phyloP scores from a whole-genome alignment of 2,888 invertebrate genomes.

The Helobdella robusta region DNA sequence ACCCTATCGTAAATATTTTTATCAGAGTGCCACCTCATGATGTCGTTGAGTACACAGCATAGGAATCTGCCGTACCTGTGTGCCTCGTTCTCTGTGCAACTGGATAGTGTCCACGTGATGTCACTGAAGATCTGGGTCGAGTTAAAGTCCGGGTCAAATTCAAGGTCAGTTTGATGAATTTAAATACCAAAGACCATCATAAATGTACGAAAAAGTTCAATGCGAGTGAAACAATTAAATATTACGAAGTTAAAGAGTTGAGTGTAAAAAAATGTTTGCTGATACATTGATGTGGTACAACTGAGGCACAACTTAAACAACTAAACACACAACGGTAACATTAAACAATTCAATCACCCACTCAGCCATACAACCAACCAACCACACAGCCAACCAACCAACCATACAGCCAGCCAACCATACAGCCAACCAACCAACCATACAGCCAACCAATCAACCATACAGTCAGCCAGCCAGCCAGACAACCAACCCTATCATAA shows the following conservation, averaged over 20 bases:
- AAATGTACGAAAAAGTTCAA: neutral
- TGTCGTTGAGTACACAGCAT: conserved; percentile 79
- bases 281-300: no score
- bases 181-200: neutral
- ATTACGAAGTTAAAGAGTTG: no score
- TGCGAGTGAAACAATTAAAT: neutral
- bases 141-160: neutral
- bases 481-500: conserved; percentile 74
- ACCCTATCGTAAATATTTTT: conserved; percentile 75
- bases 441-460: neutral
- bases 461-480: neutral
- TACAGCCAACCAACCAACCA: neutral
- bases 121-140: conserved; percentile 80
- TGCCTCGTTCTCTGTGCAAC: conserved; percentile 95
- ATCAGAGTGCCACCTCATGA: conserved; percentile 92
- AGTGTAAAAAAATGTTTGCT: no score
- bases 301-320: no score
- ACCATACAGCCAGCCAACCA: no score
- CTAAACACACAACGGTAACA: no score
- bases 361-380: no score
- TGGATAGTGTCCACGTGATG: conserved; percentile 89
- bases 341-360: neutral
- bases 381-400: no score
- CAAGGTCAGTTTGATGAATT: neutral
- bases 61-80: conserved; percentile 86